Evolutionary conservation across 2,888 invertebrate genomes (phyloP).

Genomic region (Fragum fragum): DNA sequence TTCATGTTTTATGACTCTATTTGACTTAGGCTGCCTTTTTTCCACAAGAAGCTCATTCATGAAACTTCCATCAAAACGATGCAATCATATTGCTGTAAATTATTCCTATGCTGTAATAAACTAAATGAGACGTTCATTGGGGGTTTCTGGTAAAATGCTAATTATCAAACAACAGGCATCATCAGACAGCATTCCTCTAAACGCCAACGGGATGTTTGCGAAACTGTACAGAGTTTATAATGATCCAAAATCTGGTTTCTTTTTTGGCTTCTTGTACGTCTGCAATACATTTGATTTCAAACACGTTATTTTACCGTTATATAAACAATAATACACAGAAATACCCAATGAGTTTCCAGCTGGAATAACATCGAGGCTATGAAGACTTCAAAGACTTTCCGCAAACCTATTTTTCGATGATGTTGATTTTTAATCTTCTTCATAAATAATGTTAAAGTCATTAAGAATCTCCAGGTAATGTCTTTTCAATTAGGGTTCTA

Average conservation of each 20-base stretch:
- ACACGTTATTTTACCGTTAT: conserved; percentile 26
- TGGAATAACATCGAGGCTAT: not conserved
- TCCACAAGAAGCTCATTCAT: conserved; percentile 21
- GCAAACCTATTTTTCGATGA: not conserved
- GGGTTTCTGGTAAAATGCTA: conserved; percentile 8
- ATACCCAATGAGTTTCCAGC: conserved; percentile 21
- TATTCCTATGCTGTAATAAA: conserved; percentile 25
- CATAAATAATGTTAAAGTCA: not conserved
- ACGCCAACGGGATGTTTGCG: not conserved
- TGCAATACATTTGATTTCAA: conserved; percentile 28
- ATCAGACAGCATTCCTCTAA: not conserved
- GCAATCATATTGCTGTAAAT: conserved; percentile 23
- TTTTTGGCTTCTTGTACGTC: not conserved
- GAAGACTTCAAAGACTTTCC: conserved; percentile 10
- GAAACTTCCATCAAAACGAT: conserved; percentile 10
- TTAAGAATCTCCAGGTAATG: not conserved
- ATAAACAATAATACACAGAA: conserved; percentile 31
- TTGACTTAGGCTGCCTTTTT: conserved; percentile 10
- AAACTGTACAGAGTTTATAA: not conserved
- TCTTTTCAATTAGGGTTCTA: not conserved
- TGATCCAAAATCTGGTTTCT: conserved; percentile 13
- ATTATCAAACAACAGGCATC: conserved; percentile 18
- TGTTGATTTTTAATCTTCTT: conserved; percentile 20
- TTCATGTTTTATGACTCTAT: not conserved
- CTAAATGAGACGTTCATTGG: conserved; percentile 28